These are phyloP conservation scores for Craterocephalus amniculus DNA, from an alignment of 2,797 vertebrate genomes.

Conservation along the genomic window DNA sequence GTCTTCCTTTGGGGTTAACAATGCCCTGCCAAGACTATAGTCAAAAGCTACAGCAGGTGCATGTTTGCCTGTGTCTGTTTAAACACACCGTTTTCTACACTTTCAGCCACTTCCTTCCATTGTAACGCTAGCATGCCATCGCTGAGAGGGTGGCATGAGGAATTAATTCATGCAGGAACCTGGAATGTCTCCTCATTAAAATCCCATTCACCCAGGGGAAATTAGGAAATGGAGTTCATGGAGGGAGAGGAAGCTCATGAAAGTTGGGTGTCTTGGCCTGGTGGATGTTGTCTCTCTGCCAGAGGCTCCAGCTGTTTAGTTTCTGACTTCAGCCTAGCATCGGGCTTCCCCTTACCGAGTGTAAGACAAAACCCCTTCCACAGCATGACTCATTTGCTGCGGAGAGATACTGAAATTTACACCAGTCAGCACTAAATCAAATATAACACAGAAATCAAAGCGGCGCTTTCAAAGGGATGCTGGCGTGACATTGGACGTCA, in stretches of 20 bases:
- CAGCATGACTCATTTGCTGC: constrained; percentile 60
- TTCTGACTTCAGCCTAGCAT: constrained; percentile 47
- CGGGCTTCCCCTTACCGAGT: constrained; percentile 70
- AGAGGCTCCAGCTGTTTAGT: constrained; percentile 77
- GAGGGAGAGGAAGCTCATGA: constrained; percentile 44
- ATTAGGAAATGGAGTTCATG: constrained; percentile 39
- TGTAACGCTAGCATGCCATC: constrained; percentile 44
- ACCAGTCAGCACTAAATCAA: constrained; percentile 67
- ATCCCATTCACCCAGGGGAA: constrained; percentile 49
- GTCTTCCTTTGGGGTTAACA: constrained; percentile 74
- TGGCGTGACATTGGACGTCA: constrained; percentile 13
- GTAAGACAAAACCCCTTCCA: constrained; percentile 52
- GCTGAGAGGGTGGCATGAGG: constrained; percentile 44
- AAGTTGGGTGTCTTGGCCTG: constrained; percentile 58
- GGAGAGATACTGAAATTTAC: constrained; percentile 49
- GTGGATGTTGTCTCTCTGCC: constrained; percentile 50
- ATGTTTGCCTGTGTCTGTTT: constrained; percentile 42
- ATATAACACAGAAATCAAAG: constrained; percentile 33
- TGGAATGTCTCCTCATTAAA: constrained; percentile 64
- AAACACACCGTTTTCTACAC: constrained; percentile 38
- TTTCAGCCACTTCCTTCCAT: constrained; percentile 67
- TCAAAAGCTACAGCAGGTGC: constrained; percentile 27
- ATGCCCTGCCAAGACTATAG: constrained; percentile 44
- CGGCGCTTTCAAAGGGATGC: constrained; percentile 48
- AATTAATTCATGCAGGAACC: constrained; percentile 37